These are phyloP conservation scores for Patella caerulea DNA, from an alignment of 2,888 invertebrate species.

Conservation along the genomic window DNA sequence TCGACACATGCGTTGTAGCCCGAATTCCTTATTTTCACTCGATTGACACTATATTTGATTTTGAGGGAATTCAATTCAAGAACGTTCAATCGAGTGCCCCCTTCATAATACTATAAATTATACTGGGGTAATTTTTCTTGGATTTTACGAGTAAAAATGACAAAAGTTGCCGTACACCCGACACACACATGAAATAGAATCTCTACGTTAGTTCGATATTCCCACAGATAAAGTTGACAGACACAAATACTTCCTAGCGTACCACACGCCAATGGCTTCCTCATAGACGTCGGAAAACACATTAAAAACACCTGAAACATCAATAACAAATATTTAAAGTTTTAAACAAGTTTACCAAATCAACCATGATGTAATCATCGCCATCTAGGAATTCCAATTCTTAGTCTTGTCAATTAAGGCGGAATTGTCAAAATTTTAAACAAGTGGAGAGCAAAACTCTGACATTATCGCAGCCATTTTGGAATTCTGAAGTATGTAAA, in stretches of 20 bases:
- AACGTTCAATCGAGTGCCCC: not conserved
- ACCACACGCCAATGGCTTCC: constrained; percentile 47
- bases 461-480: too few species aligned
- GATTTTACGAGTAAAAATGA: constrained; percentile 47
- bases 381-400: too few species aligned
- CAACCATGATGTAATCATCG: too few species aligned
- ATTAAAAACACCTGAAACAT: constrained; percentile 48
- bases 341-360: too few species aligned
- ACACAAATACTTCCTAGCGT: constrained; percentile 49
- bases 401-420: too few species aligned
- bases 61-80: not conserved
- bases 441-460: too few species aligned
- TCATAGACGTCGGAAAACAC: constrained; percentile 37
- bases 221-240: constrained; percentile 53
- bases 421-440: too few species aligned
- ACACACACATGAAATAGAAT: constrained; percentile 49
- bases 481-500: too few species aligned
- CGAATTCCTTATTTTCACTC: too few species aligned
- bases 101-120: constrained; percentile 32
- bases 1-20: too few species aligned
- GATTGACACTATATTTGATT: too few species aligned
- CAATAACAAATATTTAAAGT: not conserved
- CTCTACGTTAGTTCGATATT: constrained; percentile 44
- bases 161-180: constrained; percentile 48
- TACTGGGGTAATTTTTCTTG: constrained; percentile 53